Base-by-base conservation (phyloP, 2,888 invertebrate genomes). In the Bugula neritina region DNA sequence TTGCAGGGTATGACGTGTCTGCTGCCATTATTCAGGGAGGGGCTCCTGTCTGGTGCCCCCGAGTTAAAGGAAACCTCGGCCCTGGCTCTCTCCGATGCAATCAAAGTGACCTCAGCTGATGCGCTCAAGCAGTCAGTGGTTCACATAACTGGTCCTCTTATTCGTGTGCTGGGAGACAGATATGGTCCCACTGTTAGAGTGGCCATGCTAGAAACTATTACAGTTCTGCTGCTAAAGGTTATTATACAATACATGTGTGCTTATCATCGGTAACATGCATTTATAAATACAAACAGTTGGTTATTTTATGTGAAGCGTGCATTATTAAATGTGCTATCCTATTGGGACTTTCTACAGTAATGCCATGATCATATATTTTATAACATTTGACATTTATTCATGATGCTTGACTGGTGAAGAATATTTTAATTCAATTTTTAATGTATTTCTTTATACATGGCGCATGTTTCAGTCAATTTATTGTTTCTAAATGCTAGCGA, bases 31-130 rank as follows among this genome's bases (percentile, higher is more conserved):
- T 96, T 97, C 87, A 89, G 98, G 69, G 98, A 99, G 86, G 94
- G 96, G 0, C 92, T 99, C 81, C 87, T 99, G 69, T 95, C 94
- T 85, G 98, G 97, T 0, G 88, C 92, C 73, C 94, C 95, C 0
- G 98, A 98, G 76, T 90, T 94, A 82, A 98, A 98, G 84, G 98
- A 97, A 85, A 91, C 91, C 75, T 96, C 97, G 0, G 94, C 97
- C 5, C 90, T 92, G 81, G 95, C 95, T 75, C 86, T 98, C 78
- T 91, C 91, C 71, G 90, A 90, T 83, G 89, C 93, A 23, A 93
- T 95, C 80, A 88, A 88, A 79, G 86, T 92, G 73, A 94, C 96
- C 3, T 92, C 91, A 75, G 89, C 95, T 0, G 88, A 90, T 71
- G 93, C 96, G 2, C 86, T 98, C 72, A 94, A 95, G 84, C 92